phyloP scores from a whole-genome alignment of 1,140 invertebrate species.

The Neocloeon triangulifer region DNA sequence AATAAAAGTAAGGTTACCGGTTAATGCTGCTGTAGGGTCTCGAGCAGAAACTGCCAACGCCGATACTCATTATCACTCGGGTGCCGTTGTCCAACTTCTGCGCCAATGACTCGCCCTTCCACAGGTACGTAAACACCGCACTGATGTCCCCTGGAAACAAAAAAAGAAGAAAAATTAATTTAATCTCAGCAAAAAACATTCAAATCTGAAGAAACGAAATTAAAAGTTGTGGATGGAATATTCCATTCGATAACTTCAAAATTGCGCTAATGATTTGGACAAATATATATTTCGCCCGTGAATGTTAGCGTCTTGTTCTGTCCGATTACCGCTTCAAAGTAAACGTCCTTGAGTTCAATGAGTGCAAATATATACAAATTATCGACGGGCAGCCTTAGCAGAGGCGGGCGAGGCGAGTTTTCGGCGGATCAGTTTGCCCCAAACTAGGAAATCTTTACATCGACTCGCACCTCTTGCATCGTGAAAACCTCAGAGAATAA shows the following conservation, averaged over 20 bases:
- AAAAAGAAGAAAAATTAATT: conserved; percentile 11
- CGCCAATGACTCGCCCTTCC: conserved; percentile 46
- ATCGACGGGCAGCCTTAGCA: too few relatives aligned
- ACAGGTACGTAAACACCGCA: conserved; percentile 50
- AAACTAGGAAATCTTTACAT: too few relatives aligned
- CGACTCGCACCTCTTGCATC: too few relatives aligned
- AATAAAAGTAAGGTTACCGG: conserved; percentile 17
- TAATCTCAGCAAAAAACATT: conserved; percentile 9
- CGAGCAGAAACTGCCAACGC: conserved; percentile 29
- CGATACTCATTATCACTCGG: conserved; percentile 39
- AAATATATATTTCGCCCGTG: too few relatives aligned
- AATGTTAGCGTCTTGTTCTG: too few relatives aligned
- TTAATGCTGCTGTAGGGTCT: conserved; percentile 33
- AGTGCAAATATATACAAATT: too few relatives aligned
- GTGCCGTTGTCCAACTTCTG: conserved; percentile 38
- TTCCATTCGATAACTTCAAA: background rate
- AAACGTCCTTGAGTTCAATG: too few relatives aligned
- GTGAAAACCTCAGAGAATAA: too few relatives aligned
- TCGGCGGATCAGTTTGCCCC: too few relatives aligned
- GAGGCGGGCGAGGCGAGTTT: too few relatives aligned
- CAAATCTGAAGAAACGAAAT: background rate
- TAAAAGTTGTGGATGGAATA: background rate
- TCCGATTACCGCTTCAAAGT: too few relatives aligned
- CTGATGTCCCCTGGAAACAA: conserved; percentile 39
- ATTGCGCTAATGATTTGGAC: too few relatives aligned